These are phyloP conservation scores for Phyto melanocephala DNA, from an alignment of 2,888 invertebrate genomes.

Conservation along the genomic window DNA sequence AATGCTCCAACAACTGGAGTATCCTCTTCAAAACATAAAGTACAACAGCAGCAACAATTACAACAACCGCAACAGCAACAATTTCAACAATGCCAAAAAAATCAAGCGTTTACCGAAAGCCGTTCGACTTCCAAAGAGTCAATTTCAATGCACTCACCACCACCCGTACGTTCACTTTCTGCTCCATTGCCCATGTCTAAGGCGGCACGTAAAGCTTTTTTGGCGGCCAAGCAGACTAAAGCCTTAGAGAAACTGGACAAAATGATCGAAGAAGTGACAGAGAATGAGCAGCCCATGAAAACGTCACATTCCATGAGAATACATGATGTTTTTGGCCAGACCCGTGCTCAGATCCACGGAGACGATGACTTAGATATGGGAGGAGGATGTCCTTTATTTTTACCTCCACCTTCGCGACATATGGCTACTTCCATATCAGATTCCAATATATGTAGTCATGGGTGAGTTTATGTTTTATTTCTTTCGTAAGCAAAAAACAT, in stretches of 20 bases:
- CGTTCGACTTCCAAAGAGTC: conserved; percentile 71
- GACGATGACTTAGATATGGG: conserved; percentile 61
- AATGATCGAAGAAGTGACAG: conserved; percentile 79
- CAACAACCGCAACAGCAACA: not conserved
- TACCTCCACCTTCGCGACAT: conserved; percentile 71
- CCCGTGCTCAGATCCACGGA: conserved; percentile 33
- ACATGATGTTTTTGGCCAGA: conserved; percentile 66
- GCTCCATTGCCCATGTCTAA: conserved; percentile 75
- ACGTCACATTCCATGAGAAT: conserved; percentile 71
- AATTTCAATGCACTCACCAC: conserved; percentile 71
- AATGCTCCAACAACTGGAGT: not conserved
- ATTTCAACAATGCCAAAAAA: conserved; percentile 53
- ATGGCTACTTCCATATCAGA: conserved; percentile 77
- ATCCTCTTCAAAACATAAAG: conserved; percentile 33
- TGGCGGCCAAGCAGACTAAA: conserved; percentile 77
- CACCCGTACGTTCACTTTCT: conserved; percentile 71
- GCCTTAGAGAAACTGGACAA: conserved; percentile 78
- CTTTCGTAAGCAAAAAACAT: not conserved
- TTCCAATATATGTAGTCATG: conserved; percentile 76
- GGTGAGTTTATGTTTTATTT: conserved; percentile 67
- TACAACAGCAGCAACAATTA: conserved; percentile 14
- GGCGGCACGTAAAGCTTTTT: conserved; percentile 74
- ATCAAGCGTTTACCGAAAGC: conserved; percentile 65
- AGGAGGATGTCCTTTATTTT: conserved; percentile 73
- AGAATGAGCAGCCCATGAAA: conserved; percentile 75